Evolutionary conservation across 1,140 invertebrate species (phyloP), one percentile per base, ranked within the genome.

Genomic region (Camponotus vicinus): DNA sequence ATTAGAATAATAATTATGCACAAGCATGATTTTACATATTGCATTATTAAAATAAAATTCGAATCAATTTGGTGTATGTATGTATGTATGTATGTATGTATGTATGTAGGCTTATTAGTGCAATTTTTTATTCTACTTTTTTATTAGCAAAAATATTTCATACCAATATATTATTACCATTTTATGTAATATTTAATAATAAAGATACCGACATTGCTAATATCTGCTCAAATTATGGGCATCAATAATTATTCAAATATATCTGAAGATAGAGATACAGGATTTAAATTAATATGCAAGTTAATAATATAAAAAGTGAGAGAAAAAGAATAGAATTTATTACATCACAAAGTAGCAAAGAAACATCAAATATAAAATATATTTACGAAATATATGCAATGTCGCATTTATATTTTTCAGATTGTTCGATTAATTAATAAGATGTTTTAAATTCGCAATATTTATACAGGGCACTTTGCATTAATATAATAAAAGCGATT

Each of bases 401-500:
- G 27, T 76, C 8, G 34, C 34, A 76, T 61, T 61, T 63, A 77
- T 37, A 11, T 2, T 77, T 64, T 27, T 34, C 40, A 18, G 7
- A 6, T 64, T 9, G 6, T 77, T 45, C 40, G 15, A 77, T 77
- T 77, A 64, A 64, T 77, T 40, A 77, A 1, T 15, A 37, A 64
- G 21, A 64, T 59, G 2, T 15, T 34, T 76, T 64, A 64, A 45
- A 77, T 64, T 77, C 13, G 40, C 34, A 59, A 64, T 45, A 77
- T 6, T 15, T n/a, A 27, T 59, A 45, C 4, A 45, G 9, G 45
- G 32, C 37, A 61, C 13, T 77, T 77, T 45, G 37, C 40, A 77
- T 76, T 15, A 57, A 21, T 34, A 34, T 8, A 15, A 77, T 77
- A 63, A 64, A 77, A 34, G 8, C 4, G n/a, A 40, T 32, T 63